A percentile compares a stretch with the other conserved stretches of the same genome.
Evolutionary conservation across 2,797 vertebrate genomes (phyloP).

Genomic region (Pseudomugil gertrudae): DNA sequence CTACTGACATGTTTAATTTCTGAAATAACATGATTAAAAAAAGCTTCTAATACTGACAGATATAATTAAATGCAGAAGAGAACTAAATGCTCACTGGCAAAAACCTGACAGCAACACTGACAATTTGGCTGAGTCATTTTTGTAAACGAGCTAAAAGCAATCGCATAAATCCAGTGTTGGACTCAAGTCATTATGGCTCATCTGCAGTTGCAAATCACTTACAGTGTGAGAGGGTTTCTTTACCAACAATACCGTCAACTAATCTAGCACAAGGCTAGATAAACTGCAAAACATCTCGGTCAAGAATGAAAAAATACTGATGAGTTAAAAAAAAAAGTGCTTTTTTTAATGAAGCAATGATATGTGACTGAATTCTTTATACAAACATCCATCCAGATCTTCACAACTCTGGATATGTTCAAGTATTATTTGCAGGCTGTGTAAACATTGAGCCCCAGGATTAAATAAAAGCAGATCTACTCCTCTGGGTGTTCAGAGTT

Average conservation of each 20-base stretch:
- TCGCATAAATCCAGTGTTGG: constrained; percentile 18
- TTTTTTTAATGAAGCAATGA: constrained; percentile 13
- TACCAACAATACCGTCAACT: constrained; percentile 14
- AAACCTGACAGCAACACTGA: background rate
- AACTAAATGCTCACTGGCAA: background rate
- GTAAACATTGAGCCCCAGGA: constrained; percentile 16
- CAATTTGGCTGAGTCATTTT: background rate
- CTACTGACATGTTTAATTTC: background rate
- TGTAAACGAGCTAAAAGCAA: constrained; percentile 15
- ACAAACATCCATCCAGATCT: constrained; percentile 12
- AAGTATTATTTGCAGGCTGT: constrained; percentile 36
- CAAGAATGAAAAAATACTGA: background rate
- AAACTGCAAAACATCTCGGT: constrained; percentile 13
- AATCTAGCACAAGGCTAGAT: constrained; percentile 11
- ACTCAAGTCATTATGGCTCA: background rate
- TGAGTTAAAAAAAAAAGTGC: constrained; percentile 13
- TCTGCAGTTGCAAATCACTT: background rate
- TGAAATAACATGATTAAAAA: constrained; percentile 17
- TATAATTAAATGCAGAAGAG: constrained; percentile 17
- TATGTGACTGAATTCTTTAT: background rate
- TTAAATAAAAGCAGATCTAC: constrained; percentile 35
- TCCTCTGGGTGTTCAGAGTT: constrained; percentile 13
- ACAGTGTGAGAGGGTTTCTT: constrained; percentile 4
- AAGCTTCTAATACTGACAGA: constrained; percentile 33
- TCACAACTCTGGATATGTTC: constrained; percentile 31